Evolutionary conservation across 1,140 invertebrate genomes (phyloP), one percentile per base, ranked within the genome.

Genomic region (Apocrypta bakeri): DNA sequence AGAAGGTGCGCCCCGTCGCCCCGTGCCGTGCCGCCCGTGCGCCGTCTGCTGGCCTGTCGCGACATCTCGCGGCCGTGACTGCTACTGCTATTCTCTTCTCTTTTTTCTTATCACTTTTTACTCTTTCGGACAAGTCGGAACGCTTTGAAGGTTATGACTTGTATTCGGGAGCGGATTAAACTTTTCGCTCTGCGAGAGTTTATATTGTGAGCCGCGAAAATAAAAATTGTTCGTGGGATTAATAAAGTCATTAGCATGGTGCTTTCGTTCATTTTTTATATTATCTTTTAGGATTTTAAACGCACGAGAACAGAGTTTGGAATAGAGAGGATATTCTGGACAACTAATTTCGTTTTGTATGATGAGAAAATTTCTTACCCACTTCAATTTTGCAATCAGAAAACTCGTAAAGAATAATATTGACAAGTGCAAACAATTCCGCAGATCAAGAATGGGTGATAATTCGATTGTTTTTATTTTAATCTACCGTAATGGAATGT

Each of bases 381-480:
- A 33, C 29, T n/a, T 77, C 42, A 71, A 42, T n/a, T 71, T 76
- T 29, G n/a, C 40, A 31, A 2, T 82, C 6, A 82, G 40, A 24
- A 78, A 79, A 61, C 25, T 63, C 1, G 37, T 83, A 24, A 79
- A 63, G 24, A 66, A 74, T 21, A 83, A 83, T n/a, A 79, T 83
- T 66, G 66, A 79, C 40, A 79, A 79, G 61, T 79, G 69, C 69
- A 83, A 79, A 64, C 14, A 25, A 27, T 79, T 74, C 40, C 79
- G 48, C 31, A 25, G 68, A 68, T 25, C 64, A 0, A 79, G 31
- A 14, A 83, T 83, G 82, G 82, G 82, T 83, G 7, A 37, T 33
- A 66, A 78, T 42, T 25, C 56, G 29, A 63, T 27, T 66, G 21
- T 37, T 71, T 79, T 42, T 8, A 6, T 73, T 56, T 25, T 72